Conservation (phyloP, 2,113 vertebrate genomes). For the Microtus oregoni region DNA sequence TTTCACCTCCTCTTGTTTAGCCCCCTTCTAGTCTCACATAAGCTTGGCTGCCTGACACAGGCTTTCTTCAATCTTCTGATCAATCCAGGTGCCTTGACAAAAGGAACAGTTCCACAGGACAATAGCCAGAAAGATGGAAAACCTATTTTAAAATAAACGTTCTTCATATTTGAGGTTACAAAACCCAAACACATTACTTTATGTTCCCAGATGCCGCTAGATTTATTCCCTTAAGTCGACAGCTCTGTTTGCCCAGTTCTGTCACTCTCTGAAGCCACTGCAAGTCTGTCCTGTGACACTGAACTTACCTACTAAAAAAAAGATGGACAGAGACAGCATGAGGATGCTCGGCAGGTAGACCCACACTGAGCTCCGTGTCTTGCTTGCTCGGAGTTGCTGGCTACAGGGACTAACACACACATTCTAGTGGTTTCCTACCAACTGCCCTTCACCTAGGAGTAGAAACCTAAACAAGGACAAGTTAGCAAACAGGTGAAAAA, state of each 20-base stretch:
- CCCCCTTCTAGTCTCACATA: not conserved
- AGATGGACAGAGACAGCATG: not conserved
- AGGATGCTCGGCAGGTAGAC: too few species aligned
- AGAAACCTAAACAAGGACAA: not conserved
- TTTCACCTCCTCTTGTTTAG: not conserved
- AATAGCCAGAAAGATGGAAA: not conserved
- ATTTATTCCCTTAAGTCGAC: not conserved
- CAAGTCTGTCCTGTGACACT: not conserved
- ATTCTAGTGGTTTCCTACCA: not conserved
- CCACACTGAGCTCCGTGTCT: not conserved
- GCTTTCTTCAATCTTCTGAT: not conserved
- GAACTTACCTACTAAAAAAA: not conserved
- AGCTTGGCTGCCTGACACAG: not conserved
- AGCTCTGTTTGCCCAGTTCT: not conserved
- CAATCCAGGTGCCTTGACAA: not conserved
- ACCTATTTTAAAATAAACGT: not conserved
- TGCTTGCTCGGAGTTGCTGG: not conserved
- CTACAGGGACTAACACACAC: not conserved
- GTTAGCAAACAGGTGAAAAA: not conserved
- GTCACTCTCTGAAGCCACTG: not conserved
- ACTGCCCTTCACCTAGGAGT: not conserved
- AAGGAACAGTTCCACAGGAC: not conserved
- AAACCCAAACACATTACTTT: not conserved
- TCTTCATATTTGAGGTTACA: not conserved
- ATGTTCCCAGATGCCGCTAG: not conserved